phyloP scores from a whole-genome alignment of 2,113 vertebrate species.

The Atlantisia rogersi region DNA sequence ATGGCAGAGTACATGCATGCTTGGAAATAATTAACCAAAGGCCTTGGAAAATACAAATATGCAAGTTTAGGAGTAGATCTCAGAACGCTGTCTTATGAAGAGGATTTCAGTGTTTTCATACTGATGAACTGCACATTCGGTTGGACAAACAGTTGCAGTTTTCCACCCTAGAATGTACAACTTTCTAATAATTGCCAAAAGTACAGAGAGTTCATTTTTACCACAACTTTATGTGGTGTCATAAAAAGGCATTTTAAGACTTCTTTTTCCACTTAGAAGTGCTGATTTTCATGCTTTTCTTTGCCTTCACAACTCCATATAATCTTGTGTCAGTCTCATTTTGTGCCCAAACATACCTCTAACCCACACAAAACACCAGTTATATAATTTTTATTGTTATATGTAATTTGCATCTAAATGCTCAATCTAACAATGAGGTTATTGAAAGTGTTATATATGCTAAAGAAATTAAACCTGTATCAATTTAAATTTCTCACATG shows the following conservation, averaged over 20 bases:
- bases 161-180: neutral
- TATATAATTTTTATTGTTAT: neutral
- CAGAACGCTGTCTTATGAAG: neutral
- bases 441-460: neutral
- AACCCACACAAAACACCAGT: neutral
- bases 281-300: neutral
- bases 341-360: neutral
- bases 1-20: neutral
- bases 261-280: neutral
- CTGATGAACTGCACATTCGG: neutral
- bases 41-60: neutral
- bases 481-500: neutral
- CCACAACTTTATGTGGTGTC: neutral
- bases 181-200: neutral
- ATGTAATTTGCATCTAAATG: neutral
- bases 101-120: neutral
- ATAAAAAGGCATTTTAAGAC: neutral
- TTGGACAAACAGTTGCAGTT: neutral
- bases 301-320: neutral
- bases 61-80: neutral
- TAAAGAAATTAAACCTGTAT: neutral
- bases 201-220: neutral
- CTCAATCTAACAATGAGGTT: neutral
- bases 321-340: neutral
- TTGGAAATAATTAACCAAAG: neutral